These are phyloP conservation scores for Drosophila arizonae DNA, from an alignment of 1,140 invertebrate genomes.

Conservation along the genomic window DNA sequence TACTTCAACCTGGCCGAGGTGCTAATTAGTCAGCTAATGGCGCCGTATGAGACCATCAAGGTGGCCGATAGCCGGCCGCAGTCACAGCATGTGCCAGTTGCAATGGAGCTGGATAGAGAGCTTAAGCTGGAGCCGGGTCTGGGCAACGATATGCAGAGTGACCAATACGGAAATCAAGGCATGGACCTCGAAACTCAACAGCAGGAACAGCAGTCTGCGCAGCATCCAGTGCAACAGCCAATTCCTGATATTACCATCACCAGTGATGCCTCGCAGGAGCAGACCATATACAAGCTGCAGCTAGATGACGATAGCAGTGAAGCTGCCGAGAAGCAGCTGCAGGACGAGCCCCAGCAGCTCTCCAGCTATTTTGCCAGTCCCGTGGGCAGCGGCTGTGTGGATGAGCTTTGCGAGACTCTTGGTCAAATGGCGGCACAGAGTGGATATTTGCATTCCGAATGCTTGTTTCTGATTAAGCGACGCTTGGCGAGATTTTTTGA, in stretches of 20 bases:
- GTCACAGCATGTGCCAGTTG: constrained; percentile 20
- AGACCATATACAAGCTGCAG: constrained; percentile 64
- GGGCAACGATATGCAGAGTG: background rate
- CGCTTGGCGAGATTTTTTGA: constrained; percentile 72
- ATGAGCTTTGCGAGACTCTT: constrained; percentile 74
- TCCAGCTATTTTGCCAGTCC: constrained; percentile 73
- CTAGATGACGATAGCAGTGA: constrained; percentile 53
- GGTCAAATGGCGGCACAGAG: constrained; percentile 66
- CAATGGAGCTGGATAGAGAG: constrained; percentile 60
- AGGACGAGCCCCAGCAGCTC: constrained; percentile 44
- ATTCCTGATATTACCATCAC: constrained; percentile 33
- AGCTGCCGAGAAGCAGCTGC: constrained; percentile 6
- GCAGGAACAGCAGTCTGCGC: constrained; percentile 20
- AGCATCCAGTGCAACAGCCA: background rate
- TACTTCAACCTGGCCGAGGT: constrained; percentile 78
- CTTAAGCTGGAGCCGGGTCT: constrained; percentile 36
- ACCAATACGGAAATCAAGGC: constrained; percentile 31
- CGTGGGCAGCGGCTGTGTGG: constrained; percentile 52
- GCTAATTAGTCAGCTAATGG: constrained; percentile 73
- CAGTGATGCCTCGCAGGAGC: constrained; percentile 27
- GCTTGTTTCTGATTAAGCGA: constrained; percentile 66
- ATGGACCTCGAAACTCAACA: constrained; percentile 4
- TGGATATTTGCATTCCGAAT: constrained; percentile 75
- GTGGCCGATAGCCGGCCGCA: constrained; percentile 19
- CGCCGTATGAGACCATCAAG: constrained; percentile 74